phyloP scores from a whole-genome alignment of 64 coral and sea anemone genomes.

The Astreopora myriophthalma region DNA sequence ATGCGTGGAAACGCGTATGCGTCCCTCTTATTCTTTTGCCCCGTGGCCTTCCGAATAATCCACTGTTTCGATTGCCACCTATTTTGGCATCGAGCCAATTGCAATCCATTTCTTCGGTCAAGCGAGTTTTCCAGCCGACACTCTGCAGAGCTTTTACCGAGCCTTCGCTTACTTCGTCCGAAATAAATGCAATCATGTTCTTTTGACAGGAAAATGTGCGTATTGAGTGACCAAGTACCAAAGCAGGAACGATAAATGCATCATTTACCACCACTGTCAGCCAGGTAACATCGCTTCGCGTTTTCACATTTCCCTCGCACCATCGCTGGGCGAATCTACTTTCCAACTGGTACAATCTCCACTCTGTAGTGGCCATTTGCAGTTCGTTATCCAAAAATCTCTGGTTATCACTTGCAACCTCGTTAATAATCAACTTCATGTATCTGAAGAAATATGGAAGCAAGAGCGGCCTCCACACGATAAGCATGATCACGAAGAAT shows the following conservation, averaged over 20 bases:
- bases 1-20: conserved; percentile 85
- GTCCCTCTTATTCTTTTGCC: conserved; percentile 58
- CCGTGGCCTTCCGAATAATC: neutral
- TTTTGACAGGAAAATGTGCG: conserved; percentile 49
- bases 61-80: neutral
- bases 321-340: neutral
- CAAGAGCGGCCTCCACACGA: neutral
- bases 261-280: conserved; percentile 67
- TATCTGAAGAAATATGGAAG: conserved; percentile 21
- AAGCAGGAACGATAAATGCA: conserved; percentile 25
- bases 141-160: neutral
- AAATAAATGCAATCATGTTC: conserved; percentile 52
- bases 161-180: conserved; percentile 1
- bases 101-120: conserved; percentile 70
- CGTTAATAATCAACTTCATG: conserved; percentile 16
- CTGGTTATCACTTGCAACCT: conserved; percentile 6
- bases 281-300: conserved; percentile 51
- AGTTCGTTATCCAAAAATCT: neutral
- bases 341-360: conserved; percentile 36
- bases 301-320: neutral
- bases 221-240: conserved; percentile 58
- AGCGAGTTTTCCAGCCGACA: conserved; percentile 57
- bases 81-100: conserved; percentile 68
- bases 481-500: neutral
- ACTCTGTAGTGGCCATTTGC: conserved; percentile 3